Base-by-base conservation (phyloP, 2,888 invertebrate species). In the Euzophera pinguis region DNA sequence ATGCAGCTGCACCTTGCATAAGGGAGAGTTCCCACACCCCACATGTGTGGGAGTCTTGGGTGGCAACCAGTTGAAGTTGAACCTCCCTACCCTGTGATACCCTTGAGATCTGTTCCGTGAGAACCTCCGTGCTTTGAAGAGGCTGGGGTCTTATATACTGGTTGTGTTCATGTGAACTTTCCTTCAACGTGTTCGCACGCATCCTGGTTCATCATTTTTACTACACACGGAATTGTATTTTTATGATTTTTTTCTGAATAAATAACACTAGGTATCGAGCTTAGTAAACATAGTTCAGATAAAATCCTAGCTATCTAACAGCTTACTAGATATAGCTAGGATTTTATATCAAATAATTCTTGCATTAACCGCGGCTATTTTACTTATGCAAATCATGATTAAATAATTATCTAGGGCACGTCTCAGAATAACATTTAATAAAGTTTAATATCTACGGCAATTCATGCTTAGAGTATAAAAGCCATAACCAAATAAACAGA, bases 101-200 rank as follows among this genome's bases (percentile, higher is more conserved):
- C 61, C 65, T 65, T 64, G 51, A 50, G 47, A 12, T 52, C 61
- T 55, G 67, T 67, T 58, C 32, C 38, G 53, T 32, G 50, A 50
- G 50, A 52, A 60, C 50, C 59, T 58, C 43, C 29, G 55, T 54
- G 60, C 65, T 65, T 69, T 71, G 61, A 69, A 67, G 60, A 64
- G 58, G 59, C 54, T 60, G 60, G 56, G 75, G 51, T 74, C 78
- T 66, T 55, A 52, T 45, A 54, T 50, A 52, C 50, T 73, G 74
- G 74, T 64, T 61, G 62, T 59, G 55, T 61, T 58, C 66, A 77
- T 83, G 82, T 75, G 81, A 82, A 82, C 73, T 70, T 73, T 67
- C 68, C 73, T 62, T 71, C 73, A 69, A 71, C 66, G 62, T 64
- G 70, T 81, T 84, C 81, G 75, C 81, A 84, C 77, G 79, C 68